Percentiles rank a stretch among this genome's conserved stretches.
These are phyloP conservation scores for Chloroclystis v-ata DNA, from an alignment of 2,888 invertebrate species.

Conservation along the genomic window DNA sequence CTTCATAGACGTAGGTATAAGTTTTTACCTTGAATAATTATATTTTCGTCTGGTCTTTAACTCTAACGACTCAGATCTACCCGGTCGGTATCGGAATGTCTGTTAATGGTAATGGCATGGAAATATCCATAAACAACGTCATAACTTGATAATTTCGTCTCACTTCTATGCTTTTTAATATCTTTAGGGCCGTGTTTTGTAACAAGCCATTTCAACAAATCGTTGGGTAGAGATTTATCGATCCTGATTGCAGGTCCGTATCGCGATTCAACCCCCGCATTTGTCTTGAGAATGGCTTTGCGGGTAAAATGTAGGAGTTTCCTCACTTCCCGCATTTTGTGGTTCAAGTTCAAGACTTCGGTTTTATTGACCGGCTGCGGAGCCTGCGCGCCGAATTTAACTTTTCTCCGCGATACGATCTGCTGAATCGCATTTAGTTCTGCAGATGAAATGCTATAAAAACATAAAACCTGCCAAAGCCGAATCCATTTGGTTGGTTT, in stretches of 20 bases:
- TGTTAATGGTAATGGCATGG: constrained; percentile 1
- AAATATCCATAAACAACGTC: constrained; percentile 7
- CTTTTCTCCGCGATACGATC: constrained; percentile 33
- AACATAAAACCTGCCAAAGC: constrained; percentile 8
- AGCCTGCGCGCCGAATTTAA: constrained; percentile 53
- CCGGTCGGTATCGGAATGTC: no score
- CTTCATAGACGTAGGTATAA: no score
- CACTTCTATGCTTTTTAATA: background rate
- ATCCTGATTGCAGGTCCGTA: constrained; percentile 20
- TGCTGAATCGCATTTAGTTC: constrained; percentile 27
- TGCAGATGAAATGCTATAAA: constrained; percentile 18
- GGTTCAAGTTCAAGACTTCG: constrained; percentile 72
- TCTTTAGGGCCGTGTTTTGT: constrained; percentile 1
- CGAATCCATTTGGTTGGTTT: constrained; percentile 5
- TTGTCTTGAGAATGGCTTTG: constrained; percentile 40
- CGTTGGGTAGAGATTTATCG: constrained; percentile 31
- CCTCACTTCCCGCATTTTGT: constrained; percentile 39
- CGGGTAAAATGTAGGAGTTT: constrained; percentile 41
- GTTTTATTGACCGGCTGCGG: constrained; percentile 64
- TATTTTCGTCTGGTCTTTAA: background rate
- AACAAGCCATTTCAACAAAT: constrained; percentile 25
- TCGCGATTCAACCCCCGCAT: constrained; percentile 30
- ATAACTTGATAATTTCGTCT: background rate
- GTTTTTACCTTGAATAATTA: no score
- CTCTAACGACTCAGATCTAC: background rate